Conservation (phyloP, 2,888 invertebrate genomes). For the Salticus scenicus region DNA sequence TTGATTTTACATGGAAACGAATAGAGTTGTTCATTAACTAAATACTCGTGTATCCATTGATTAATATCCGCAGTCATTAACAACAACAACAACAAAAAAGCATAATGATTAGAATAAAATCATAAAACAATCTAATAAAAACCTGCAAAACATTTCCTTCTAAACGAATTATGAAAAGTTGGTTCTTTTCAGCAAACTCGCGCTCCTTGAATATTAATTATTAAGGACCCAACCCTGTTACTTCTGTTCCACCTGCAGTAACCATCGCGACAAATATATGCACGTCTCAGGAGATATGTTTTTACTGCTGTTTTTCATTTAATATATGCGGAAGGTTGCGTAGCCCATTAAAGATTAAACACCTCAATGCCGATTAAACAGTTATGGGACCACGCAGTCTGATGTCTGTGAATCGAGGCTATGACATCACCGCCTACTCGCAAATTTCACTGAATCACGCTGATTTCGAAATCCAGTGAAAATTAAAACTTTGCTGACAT, state of each 20-base stretch:
- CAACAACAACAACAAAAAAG: no score
- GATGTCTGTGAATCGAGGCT: background rate
- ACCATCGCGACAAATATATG: background rate
- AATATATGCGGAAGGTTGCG: background rate
- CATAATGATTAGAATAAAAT: no score
- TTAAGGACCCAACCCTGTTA: background rate
- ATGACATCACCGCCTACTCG: background rate
- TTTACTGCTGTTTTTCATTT: background rate
- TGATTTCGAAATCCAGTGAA: no score
- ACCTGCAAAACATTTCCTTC: no score
- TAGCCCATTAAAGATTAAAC: slow-evolving; percentile 1
- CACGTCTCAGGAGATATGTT: background rate
- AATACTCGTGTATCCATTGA: no score
- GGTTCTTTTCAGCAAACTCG: background rate
- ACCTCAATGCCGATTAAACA: background rate
- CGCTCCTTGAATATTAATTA: background rate
- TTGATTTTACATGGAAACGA: no score
- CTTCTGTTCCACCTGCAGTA: background rate
- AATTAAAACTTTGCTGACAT: no score
- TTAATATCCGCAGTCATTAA: no score
- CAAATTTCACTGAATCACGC: background rate
- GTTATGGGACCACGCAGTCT: slow-evolving; percentile 4
- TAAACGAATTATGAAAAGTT: no score
- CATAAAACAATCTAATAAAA: no score
- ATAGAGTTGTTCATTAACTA: no score